Conservation (phyloP, 2,888 invertebrate genomes). For the Cybosia mesomella region DNA sequence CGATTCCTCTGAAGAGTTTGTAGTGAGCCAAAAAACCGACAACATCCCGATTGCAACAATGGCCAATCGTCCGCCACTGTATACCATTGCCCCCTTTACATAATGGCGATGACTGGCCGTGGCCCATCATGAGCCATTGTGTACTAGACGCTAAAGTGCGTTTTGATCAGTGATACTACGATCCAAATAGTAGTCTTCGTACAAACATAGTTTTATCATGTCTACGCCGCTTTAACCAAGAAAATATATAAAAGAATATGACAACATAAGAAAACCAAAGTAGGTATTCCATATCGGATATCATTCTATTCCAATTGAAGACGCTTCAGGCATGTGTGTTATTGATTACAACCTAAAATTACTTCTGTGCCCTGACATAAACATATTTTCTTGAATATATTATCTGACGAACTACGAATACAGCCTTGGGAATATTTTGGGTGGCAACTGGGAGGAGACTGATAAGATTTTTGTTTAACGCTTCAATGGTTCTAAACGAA, state of each 20-base stretch:
- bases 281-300: conserved; percentile 7
- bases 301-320: conserved; percentile 2
- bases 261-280: background rate
- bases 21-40: too few relatives aligned
- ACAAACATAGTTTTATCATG: background rate
- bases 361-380: background rate
- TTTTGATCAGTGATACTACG: background rate
- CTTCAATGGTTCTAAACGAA: conserved; percentile 17
- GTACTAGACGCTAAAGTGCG: background rate
- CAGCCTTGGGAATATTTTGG: conserved; percentile 14
- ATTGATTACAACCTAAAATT: conserved; percentile 14
- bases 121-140: background rate
- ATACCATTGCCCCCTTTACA: too few relatives aligned
- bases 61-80: too few relatives aligned
- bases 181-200: background rate
- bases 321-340: conserved; percentile 2
- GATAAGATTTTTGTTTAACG: conserved; percentile 28
- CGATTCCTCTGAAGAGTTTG: too few relatives aligned
- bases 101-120: too few relatives aligned
- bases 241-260: background rate
- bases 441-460: conserved; percentile 4
- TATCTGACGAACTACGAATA: conserved; percentile 9
- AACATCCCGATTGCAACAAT: too few relatives aligned
- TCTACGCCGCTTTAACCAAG: background rate
- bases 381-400: conserved; percentile 11